Percentiles rank a stretch among this genome's conserved stretches.
Evolutionary conservation across 2,113 vertebrate species (phyloP).

Genomic region (Agapornis roseicollis): DNA sequence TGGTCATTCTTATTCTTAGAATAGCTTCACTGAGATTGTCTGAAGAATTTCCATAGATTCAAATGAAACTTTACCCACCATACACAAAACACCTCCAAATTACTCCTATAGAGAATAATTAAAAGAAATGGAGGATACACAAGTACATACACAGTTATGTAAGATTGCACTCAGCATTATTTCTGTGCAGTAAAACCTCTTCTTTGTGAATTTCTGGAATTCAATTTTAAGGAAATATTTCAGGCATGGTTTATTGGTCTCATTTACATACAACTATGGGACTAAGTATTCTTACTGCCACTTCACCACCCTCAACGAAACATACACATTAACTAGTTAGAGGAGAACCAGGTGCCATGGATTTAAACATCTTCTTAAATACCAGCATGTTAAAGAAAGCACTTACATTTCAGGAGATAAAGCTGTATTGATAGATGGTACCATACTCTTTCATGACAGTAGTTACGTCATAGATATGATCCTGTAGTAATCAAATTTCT

Average conservation of each 20-base stretch:
- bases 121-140: neutral
- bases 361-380: neutral
- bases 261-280: neutral
- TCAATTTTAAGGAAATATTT: neutral
- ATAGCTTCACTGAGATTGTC: neutral
- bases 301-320: neutral
- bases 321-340: neutral
- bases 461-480: neutral
- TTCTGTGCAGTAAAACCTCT: neutral
- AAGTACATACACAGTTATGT: neutral
- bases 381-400: neutral
- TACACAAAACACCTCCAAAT: rapidly evolving
- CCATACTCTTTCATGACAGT: neutral
- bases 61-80: neutral
- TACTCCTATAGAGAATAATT: neutral
- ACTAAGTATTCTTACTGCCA: neutral
- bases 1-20: neutral
- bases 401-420: neutral
- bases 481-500: neutral
- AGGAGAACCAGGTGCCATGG: neutral
- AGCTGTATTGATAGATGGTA: neutral
- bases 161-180: neutral
- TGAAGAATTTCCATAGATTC: neutral
- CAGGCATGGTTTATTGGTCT: neutral
- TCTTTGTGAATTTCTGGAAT: neutral